phyloP scores from a whole-genome alignment of 2,888 invertebrate species.

The Furcula furcula region DNA sequence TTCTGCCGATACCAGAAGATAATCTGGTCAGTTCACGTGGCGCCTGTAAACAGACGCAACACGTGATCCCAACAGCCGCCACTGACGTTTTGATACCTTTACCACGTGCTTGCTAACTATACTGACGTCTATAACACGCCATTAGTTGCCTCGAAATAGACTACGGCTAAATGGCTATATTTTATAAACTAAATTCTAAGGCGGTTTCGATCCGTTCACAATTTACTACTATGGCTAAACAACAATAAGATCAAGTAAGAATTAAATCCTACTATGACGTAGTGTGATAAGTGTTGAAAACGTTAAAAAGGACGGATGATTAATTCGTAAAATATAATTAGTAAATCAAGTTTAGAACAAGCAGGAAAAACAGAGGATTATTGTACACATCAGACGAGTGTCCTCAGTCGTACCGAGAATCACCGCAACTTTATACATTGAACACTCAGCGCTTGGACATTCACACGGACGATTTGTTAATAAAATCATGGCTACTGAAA shows the following conservation, averaged over 20 bases:
- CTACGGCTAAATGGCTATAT: no score
- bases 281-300: no score
- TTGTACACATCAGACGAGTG: slow-evolving; percentile 3
- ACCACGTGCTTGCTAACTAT: slow-evolving; percentile 31
- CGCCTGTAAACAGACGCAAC: slow-evolving; percentile 41
- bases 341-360: no score
- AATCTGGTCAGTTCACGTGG: slow-evolving; percentile 43
- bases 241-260: no score
- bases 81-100: slow-evolving; percentile 34
- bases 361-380: slow-evolving; percentile 4
- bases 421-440: slow-evolving; percentile 14
- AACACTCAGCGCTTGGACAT: slow-evolving; percentile 14
- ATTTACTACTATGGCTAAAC: no score
- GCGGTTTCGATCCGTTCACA: no score
- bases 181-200: no score
- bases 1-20: slow-evolving; percentile 28
- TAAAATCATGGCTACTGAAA: slow-evolving; percentile 36
- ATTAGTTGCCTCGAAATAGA: slow-evolving; percentile 16
- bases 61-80: slow-evolving; percentile 39
- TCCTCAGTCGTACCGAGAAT: slow-evolving; percentile 18
- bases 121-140: slow-evolving; percentile 5
- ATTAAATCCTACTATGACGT: no score
- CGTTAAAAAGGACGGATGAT: no score
- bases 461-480: slow-evolving; percentile 31
- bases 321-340: no score